Evolutionary conservation across 1,140 invertebrate species (phyloP), one percentile per base, ranked within the genome.

Genomic region (Dendrolimus kikuchii): DNA sequence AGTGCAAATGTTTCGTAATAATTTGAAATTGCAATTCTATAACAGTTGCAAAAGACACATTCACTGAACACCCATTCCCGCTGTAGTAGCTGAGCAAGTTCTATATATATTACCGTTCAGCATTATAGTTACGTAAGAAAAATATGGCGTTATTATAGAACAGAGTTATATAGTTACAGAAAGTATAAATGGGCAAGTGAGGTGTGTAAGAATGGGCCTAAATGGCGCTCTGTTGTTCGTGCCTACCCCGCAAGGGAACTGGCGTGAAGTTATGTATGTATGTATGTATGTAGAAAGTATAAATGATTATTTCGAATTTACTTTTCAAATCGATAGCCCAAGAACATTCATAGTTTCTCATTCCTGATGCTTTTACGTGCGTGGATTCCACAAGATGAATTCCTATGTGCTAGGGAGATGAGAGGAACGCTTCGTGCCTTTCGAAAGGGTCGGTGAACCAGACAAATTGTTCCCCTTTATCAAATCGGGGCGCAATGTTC

Each of bases 381-480:
- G 66, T 71, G 64, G 66, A 65, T 68, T 66, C 64, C 44, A 40
- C 51, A 63, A 71, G 66, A 74, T 77, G 69, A 84, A 77, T 78
- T 71, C 68, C 77, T 77, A 71, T 75, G 74, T 59, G 60, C 52
- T 53, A 60, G 37, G 41, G 55, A 57, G 57, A 23, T 51, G 46
- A 52, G 53, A 59, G 53, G 61, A 59, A 55, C 58, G 68, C 49
- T n/a, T n/a, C 58, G 57, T 49, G 55, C 66, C 58, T 62, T 59
- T 59, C 59, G 73, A 71, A 69, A 70, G 71, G 77, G 70, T 74
- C 73, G 64, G 62, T 70, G 76, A 79, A 79, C 71, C 65, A 71
- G 66, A 81, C 68, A 83, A 77, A 81, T 83, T 81, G 69, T 61
- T 68, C 69, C 74, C 64, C 60, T 59, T 66, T 67, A 63, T 67